Conservation (phyloP, 2,797 vertebrate species). For the Dicrostonyx torquatus region DNA sequence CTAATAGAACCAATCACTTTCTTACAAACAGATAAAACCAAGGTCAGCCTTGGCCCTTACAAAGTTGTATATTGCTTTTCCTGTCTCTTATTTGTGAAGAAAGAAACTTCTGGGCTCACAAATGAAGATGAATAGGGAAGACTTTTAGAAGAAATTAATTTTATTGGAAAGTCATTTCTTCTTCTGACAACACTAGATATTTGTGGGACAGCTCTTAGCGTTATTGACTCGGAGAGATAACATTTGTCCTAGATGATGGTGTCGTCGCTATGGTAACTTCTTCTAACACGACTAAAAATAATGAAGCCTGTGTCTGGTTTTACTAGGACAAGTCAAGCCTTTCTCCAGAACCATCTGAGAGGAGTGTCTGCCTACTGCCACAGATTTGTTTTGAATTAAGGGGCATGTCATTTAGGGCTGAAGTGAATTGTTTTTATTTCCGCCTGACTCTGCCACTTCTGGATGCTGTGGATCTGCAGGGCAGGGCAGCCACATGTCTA, state of each 20-base stretch:
- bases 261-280: slow-evolving; percentile 73
- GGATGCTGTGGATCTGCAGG: slow-evolving; percentile 52
- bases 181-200: slow-evolving; percentile 62
- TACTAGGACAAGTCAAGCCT: slow-evolving; percentile 64
- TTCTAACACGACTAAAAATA: slow-evolving; percentile 73
- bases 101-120: not conserved
- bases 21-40: slow-evolving; percentile 28
- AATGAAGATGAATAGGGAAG: slow-evolving; percentile 61
- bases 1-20: slow-evolving; percentile 60
- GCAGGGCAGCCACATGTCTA: slow-evolving; percentile 63
- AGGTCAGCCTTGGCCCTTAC: slow-evolving; percentile 23
- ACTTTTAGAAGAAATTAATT: slow-evolving; percentile 64
- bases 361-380: slow-evolving; percentile 55
- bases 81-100: not conserved
- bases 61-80: slow-evolving; percentile 23
- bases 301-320: slow-evolving; percentile 48
- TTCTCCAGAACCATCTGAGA: slow-evolving; percentile 68
- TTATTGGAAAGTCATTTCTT: slow-evolving; percentile 58
- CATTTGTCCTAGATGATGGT: slow-evolving; percentile 63
- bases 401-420: slow-evolving; percentile 7
- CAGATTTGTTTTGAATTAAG: slow-evolving; percentile 75
- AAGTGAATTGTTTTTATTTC: slow-evolving; percentile 63
- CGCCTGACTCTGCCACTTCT: slow-evolving; percentile 55
- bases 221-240: slow-evolving; percentile 75
- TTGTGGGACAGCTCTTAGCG: slow-evolving; percentile 26